A percentile compares a stretch with the other conserved stretches of the same genome.
Conservation (phyloP, 2,113 vertebrate genomes). For the Oryzias celebensis region DNA sequence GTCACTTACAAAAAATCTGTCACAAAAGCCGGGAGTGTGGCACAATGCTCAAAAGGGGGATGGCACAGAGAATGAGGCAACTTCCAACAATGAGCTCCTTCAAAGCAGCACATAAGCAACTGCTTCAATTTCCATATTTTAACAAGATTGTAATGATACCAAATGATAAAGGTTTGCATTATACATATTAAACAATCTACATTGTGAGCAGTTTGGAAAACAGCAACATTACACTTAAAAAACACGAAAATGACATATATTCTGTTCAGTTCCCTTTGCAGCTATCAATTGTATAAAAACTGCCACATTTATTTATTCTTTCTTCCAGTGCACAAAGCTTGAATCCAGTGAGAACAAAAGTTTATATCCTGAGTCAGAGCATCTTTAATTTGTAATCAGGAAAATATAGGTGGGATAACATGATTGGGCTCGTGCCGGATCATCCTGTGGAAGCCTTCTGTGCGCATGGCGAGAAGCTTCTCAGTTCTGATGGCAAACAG, state of each 20-base stretch:
- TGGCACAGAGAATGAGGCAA: slow-evolving; percentile 5
- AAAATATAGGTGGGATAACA: slow-evolving; percentile 2
- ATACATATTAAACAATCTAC: too few relatives aligned
- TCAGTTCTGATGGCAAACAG: slow-evolving; percentile 8
- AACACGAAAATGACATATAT: slow-evolving; percentile 3
- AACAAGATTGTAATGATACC: too few relatives aligned
- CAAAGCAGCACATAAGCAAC: too few relatives aligned
- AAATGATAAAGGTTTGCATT: too few relatives aligned
- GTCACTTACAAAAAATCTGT: slow-evolving; percentile 29
- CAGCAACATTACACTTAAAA: neutral
- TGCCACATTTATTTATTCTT: slow-evolving; percentile 1
- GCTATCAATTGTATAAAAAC: neutral
- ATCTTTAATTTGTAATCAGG: slow-evolving; percentile 3
- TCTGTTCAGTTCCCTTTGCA: slow-evolving; percentile 27
- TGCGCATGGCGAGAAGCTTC: slow-evolving; percentile 6
- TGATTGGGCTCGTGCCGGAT: neutral
- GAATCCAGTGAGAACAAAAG: slow-evolving; percentile 44
- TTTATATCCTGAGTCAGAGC: slow-evolving; percentile 14
- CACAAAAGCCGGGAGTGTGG: neutral
- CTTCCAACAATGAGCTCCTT: neutral
- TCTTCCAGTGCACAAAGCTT: too few relatives aligned
- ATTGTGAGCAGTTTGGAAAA: neutral
- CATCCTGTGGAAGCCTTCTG: slow-evolving; percentile 16
- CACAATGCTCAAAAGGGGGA: neutral
- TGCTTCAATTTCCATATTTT: too few relatives aligned